A percentile compares a stretch with the other conserved stretches of the same genome.
Evolutionary conservation across 2,888 invertebrate species (phyloP).

Genomic region (Agrotis exclamationis): DNA sequence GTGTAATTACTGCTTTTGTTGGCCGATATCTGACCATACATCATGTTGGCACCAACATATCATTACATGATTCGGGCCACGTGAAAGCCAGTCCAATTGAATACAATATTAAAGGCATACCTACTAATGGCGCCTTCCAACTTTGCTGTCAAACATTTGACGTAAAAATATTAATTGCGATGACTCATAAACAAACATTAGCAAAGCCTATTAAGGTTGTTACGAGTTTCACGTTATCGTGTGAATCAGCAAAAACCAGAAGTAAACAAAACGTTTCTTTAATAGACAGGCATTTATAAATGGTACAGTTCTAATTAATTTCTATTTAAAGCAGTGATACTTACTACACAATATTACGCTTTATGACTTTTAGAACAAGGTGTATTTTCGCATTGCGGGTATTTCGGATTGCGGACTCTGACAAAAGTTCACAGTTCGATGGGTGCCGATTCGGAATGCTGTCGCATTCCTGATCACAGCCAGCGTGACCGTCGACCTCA

Average conservation of each 20-base stretch:
- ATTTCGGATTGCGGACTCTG: slow-evolving; percentile 34
- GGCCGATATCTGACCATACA: slow-evolving; percentile 53
- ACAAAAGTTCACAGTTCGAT: slow-evolving; percentile 68
- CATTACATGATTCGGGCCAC: slow-evolving; percentile 66
- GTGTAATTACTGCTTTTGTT: slow-evolving; percentile 50
- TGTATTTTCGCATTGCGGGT: slow-evolving; percentile 34
- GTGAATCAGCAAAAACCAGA: slow-evolving; percentile 45
- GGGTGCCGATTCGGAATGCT: slow-evolving; percentile 63
- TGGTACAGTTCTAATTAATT: slow-evolving; percentile 39
- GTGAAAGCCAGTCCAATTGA: slow-evolving; percentile 69
- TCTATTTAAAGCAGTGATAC: slow-evolving; percentile 34
- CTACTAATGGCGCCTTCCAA: slow-evolving; percentile 29
- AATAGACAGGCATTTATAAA: slow-evolving; percentile 35
- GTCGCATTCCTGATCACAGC: slow-evolving; percentile 68
- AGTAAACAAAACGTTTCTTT: slow-evolving; percentile 46
- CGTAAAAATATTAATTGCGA: slow-evolving; percentile 35
- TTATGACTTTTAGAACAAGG: slow-evolving; percentile 5
- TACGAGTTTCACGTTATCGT: slow-evolving; percentile 27
- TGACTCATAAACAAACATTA: slow-evolving; percentile 47
- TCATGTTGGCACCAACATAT: slow-evolving; percentile 49
- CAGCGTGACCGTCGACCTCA: slow-evolving; percentile 72
- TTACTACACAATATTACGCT: background rate
- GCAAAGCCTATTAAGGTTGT: slow-evolving; percentile 36
- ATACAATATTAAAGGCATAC: slow-evolving; percentile 65
- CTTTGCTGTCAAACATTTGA: slow-evolving; percentile 34